Base-by-base conservation (phyloP, 2,797 vertebrate species). In the Chaetophractus vellerosus region DNA sequence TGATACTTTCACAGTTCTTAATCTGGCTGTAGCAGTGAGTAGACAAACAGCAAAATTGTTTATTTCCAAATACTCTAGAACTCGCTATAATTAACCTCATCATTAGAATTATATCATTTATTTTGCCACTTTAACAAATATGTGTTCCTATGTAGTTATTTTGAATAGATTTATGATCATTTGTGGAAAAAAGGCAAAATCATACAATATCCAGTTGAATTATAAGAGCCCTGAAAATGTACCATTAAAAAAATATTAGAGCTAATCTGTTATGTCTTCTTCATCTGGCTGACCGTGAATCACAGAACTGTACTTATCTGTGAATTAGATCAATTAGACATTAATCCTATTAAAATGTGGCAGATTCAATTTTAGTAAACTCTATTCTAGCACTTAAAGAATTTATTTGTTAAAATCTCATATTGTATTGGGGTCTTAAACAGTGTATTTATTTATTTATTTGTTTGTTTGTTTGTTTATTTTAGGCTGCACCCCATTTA, bases 21-120 rank as follows among this genome's bases (percentile, higher is more conserved):
- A 99, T 96, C 98, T 99, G 48, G 99, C 98, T 87, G 98, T 99
- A 93, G 99, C 97, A 82, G 99, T 99, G 98, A 99, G 99, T 99
- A 97, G n/a, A 84, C 33, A 71, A 96, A 63, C 57, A 66, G 0
- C 0, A 24, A 19, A 33, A 18, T 11, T 8, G 10, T 9, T 26
- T 48, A 0, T 81, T 74, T 76, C 41, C 28, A 75, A 45, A 78
- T 66, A 55, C 28, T 80, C 12, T 33, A 41, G 21, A n/a, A 38
- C 7, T 4, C 7, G 3, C 31, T 33, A 16, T 52, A 41, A 45
- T 74, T 31, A 82, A 85, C 12, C 15, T 64, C 38, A 36, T 23
- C 6, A 55, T 48, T 31, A 69, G 31, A 81, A 57, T 36, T 50
- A 52, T 45, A 63, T 12, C 9, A 87, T 69, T 59, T 48, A 33